Evolutionary conservation across 2,797 vertebrate species (phyloP).

Genomic region (Lacerta viridis): DNA sequence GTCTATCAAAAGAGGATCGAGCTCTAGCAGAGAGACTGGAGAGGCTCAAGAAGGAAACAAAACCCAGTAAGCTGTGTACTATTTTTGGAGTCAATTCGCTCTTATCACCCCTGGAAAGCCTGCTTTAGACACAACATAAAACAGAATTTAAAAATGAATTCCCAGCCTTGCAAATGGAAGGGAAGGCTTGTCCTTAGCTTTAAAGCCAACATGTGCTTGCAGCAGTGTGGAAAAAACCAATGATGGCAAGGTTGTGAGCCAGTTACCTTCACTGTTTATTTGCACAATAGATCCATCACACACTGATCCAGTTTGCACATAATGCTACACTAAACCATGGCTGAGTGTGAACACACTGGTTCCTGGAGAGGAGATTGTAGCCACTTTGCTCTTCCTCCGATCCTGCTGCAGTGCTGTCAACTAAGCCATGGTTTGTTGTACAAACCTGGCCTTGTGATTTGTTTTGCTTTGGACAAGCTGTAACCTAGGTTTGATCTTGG

Average conservation of each 20-base stretch:
- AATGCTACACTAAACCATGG: too few species aligned
- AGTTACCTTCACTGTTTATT: background rate
- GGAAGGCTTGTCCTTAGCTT: background rate
- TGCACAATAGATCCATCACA: background rate
- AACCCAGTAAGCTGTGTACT: slow-evolving; percentile 84
- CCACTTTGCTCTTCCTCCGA: too few species aligned
- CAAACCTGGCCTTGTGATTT: too few species aligned
- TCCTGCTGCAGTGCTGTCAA: too few species aligned
- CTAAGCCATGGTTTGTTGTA: too few species aligned
- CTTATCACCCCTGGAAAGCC: background rate
- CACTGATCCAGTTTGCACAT: background rate
- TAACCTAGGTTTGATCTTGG: too few species aligned
- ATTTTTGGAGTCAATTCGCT: background rate
- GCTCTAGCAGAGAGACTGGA: slow-evolving; percentile 91
- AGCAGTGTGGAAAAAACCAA: background rate
- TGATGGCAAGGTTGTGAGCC: background rate
- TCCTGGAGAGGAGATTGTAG: too few species aligned
- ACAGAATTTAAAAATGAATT: background rate
- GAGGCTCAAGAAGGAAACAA: slow-evolving; percentile 90
- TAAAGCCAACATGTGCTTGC: background rate
- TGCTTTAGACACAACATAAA: background rate
- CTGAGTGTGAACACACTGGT: too few species aligned
- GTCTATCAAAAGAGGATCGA: slow-evolving; percentile 88
- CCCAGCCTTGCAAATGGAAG: background rate
- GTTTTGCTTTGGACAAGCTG: too few species aligned